phyloP scores from a whole-genome alignment of 2,113 vertebrate genomes.

The Ploceus nigricollis region DNA sequence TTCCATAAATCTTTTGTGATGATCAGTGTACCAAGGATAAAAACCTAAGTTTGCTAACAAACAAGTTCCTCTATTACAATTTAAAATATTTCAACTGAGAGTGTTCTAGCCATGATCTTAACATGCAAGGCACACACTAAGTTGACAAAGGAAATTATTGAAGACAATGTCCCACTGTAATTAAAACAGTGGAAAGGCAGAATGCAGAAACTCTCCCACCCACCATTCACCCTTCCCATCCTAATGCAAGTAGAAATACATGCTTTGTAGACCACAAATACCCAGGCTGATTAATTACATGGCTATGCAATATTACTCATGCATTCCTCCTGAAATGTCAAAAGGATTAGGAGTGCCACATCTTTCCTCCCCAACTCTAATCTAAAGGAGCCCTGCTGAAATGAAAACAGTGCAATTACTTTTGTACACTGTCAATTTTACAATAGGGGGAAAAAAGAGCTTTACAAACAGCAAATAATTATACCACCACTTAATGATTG shows the following conservation, averaged over 20 bases:
- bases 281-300: conserved; percentile 68
- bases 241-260: conserved; percentile 54
- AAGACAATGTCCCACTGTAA: conserved; percentile 61
- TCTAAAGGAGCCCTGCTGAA: conserved; percentile 71
- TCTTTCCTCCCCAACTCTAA: conserved; percentile 68
- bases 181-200: conserved; percentile 60
- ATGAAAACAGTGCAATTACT: conserved; percentile 74
- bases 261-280: conserved; percentile 64
- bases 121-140: conserved; percentile 49
- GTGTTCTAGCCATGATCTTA: conserved; percentile 32
- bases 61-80: neutral
- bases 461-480: conserved; percentile 76
- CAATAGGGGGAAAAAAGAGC: conserved; percentile 62
- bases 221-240: conserved; percentile 53
- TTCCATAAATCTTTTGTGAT: neutral
- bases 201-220: conserved; percentile 50
- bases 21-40: neutral
- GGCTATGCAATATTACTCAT: conserved; percentile 71
- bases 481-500: conserved; percentile 75
- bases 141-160: conserved; percentile 66
- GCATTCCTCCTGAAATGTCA: conserved; percentile 74
- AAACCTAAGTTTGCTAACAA: conserved; percentile 15
- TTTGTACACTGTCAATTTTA: conserved; percentile 73
- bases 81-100: neutral
- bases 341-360: conserved; percentile 71